phyloP scores from a whole-genome alignment of 1,140 invertebrate species.

The Pseudomyrmex flavicornis region DNA sequence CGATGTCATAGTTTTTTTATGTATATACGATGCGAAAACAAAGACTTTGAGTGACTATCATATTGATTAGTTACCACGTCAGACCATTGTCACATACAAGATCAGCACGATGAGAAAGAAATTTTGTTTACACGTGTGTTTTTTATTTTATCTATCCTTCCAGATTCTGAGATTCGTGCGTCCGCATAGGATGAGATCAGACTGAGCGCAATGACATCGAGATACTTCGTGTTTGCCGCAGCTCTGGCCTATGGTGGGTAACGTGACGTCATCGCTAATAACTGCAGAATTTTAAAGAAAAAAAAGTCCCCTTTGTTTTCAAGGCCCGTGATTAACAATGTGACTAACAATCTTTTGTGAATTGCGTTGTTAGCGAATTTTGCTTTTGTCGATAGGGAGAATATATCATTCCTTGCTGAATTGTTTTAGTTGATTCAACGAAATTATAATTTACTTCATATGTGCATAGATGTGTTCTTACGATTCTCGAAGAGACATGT shows the following conservation, averaged over 20 bases:
- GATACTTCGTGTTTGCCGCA: constrained; percentile 73
- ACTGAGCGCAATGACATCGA: constrained; percentile 76
- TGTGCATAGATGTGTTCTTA: background rate
- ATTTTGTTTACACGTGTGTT: background rate
- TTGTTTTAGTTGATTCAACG: too few relatives aligned
- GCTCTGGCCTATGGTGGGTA: constrained; percentile 75
- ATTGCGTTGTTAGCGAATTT: background rate
- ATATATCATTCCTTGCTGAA: background rate
- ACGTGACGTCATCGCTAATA: constrained; percentile 22
- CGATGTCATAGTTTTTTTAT: background rate
- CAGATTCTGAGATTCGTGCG: constrained; percentile 73
- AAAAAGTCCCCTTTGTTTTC: background rate
- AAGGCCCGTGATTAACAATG: background rate
- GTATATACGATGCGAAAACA: background rate
- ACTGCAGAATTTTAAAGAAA: constrained; percentile 27
- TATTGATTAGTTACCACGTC: background rate
- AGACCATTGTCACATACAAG: background rate
- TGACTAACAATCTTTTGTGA: background rate
- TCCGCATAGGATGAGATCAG: constrained; percentile 77
- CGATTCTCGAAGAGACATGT: background rate
- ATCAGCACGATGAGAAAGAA: background rate
- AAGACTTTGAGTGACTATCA: background rate
- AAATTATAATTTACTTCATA: background rate
- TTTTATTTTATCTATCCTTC: constrained; percentile 66
- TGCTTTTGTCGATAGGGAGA: background rate